Evolutionary conservation across 2,113 vertebrate genomes (phyloP).

Genomic region (Melanocharis versteri): DNA sequence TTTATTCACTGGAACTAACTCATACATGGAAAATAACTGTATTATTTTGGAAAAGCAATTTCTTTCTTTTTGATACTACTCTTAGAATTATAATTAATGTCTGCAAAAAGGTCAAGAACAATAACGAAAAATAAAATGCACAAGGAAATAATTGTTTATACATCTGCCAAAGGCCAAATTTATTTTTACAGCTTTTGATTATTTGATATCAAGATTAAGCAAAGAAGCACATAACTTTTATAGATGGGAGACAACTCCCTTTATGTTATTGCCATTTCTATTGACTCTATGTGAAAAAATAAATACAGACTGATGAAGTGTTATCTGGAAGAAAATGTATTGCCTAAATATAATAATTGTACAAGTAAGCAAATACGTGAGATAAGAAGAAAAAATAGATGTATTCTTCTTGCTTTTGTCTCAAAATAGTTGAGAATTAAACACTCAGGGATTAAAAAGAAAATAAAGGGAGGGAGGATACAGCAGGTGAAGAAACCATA

Average conservation of each 20-base stretch:
- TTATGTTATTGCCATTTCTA: not conserved
- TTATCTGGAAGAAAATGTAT: not conserved
- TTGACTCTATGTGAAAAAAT: not conserved
- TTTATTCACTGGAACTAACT: not conserved
- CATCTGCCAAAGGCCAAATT: not conserved
- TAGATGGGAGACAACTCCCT: not conserved
- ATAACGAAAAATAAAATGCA: not conserved
- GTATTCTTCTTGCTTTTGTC: not conserved
- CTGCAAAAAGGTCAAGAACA: not conserved
- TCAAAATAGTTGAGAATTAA: not conserved
- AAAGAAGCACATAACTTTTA: not conserved
- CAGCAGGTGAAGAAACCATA: not conserved
- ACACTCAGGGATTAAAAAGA: not conserved
- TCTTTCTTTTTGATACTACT: not conserved
- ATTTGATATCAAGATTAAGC: not conserved
- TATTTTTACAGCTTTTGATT: not conserved
- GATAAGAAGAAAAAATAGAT: not conserved
- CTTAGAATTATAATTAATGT: not conserved
- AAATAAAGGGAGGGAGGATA: not conserved
- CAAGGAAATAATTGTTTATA: not conserved
- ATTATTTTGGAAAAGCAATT: not conserved
- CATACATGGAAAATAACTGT: not conserved
- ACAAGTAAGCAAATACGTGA: not conserved
- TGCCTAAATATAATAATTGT: not conserved
- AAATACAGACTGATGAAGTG: not conserved